A percentile compares a stretch with the other conserved stretches of the same genome.
These are phyloP conservation scores for Drosophila fulvimacula DNA, from an alignment of 2,888 invertebrate genomes.

Conservation along the genomic window DNA sequence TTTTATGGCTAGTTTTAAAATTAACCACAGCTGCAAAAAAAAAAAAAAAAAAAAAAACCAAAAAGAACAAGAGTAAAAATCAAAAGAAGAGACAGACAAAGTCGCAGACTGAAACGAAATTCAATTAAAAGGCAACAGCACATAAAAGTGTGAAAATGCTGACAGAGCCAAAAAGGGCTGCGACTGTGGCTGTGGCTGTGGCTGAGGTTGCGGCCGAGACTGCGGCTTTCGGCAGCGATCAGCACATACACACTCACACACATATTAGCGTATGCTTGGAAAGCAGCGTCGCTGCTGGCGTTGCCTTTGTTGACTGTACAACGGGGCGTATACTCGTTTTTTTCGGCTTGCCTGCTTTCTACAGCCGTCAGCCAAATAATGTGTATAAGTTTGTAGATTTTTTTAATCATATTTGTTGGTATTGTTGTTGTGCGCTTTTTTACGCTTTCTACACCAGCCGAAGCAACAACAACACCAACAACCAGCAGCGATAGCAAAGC, in stretches of 20 bases:
- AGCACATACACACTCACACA: conserved; percentile 33
- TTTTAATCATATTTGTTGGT: conserved; percentile 42
- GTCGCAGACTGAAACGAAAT: conserved; percentile 66
- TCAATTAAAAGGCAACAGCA: conserved; percentile 77
- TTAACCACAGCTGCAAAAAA: conserved; percentile 69
- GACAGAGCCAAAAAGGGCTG: conserved; percentile 61
- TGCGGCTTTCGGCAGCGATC: conserved; percentile 50
- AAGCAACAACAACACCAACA: conserved; percentile 32
- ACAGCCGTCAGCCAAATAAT: conserved; percentile 68
- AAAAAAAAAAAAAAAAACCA: neutral
- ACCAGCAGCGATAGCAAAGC: conserved; percentile 53
- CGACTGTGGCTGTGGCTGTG: conserved; percentile 23
- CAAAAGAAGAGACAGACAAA: conserved; percentile 52
- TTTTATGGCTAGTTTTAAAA: conserved; percentile 79
- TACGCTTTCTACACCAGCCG: conserved; percentile 71
- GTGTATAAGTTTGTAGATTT: conserved; percentile 61
- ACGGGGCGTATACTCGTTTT: conserved; percentile 80
- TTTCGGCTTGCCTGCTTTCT: conserved; percentile 68
- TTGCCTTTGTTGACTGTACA: conserved; percentile 64
- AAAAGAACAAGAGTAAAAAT: conserved; percentile 17
- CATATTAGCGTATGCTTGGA: conserved; percentile 9
- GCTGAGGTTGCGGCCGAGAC: conserved; percentile 36
- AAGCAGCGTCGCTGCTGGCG: conserved; percentile 27
- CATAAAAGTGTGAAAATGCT: conserved; percentile 73
- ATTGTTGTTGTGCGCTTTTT: conserved; percentile 44